Evolutionary conservation across 1,140 invertebrate genomes (phyloP).

Genomic region (Drosophila pruinosa): DNA sequence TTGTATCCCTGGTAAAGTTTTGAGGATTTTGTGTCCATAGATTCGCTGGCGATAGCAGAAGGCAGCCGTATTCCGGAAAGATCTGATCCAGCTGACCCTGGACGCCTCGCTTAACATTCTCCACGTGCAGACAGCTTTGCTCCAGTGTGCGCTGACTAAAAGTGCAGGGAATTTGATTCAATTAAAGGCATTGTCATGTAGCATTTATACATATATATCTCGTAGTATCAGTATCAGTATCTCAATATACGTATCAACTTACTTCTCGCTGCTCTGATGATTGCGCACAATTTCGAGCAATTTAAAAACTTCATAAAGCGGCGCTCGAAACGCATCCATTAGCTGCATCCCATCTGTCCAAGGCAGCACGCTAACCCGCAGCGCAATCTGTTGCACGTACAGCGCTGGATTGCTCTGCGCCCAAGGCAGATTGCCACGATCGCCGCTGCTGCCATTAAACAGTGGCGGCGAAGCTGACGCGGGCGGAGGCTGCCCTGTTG

Average conservation of each 20-base stretch:
- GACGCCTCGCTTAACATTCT: slow-evolving; percentile 87
- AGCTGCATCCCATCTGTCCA: slow-evolving; percentile 92
- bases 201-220: slow-evolving; percentile 9
- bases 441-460: slow-evolving; percentile 43
- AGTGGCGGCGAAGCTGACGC: neutral
- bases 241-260: slow-evolving; percentile 54
- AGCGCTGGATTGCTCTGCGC: slow-evolving; percentile 85
- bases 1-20: slow-evolving; percentile 89
- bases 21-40: slow-evolving; percentile 94
- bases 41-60: slow-evolving; percentile 96
- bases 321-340: slow-evolving; percentile 94
- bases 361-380: slow-evolving; percentile 89
- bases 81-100: slow-evolving; percentile 84
- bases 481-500: neutral
- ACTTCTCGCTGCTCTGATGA: slow-evolving; percentile 91
- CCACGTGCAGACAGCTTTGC: slow-evolving; percentile 94
- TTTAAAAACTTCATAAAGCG: slow-evolving; percentile 93
- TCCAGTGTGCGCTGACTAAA: slow-evolving; percentile 87
- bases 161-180: slow-evolving; percentile 53
- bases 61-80: slow-evolving; percentile 95
- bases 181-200: slow-evolving; percentile 46
- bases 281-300: slow-evolving; percentile 93
- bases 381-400: slow-evolving; percentile 92
- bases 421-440: slow-evolving; percentile 84
- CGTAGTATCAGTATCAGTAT: neutral